Percentiles rank a stretch among this genome's conserved stretches.
Evolutionary conservation across 2,797 vertebrate species (phyloP).

Genomic region (Lateolabrax maculatus): DNA sequence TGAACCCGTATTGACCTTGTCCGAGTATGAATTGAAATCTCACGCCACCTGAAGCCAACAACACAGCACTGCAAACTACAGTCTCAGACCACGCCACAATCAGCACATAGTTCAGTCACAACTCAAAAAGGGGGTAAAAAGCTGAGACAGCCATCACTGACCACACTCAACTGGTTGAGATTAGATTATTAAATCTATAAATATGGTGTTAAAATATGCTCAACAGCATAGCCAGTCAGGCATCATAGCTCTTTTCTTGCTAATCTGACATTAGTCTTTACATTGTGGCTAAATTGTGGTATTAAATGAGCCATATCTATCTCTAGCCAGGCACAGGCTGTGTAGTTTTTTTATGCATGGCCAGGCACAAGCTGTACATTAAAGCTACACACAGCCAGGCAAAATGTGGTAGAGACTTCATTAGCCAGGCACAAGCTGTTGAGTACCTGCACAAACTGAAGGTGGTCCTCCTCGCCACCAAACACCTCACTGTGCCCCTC

Average conservation of each 20-base stretch:
- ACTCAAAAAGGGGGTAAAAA: conserved; percentile 21
- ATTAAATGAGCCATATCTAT: conserved; percentile 44
- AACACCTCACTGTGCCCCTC: conserved; percentile 98
- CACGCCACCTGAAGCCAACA: conserved; percentile 40
- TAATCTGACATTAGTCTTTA: conserved; percentile 27
- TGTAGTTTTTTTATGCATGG: conserved; percentile 38
- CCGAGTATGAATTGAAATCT: neutral
- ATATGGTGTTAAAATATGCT: conserved; percentile 20
- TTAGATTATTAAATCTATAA: conserved; percentile 26
- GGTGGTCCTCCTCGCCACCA: conserved; percentile 99
- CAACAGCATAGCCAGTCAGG: conserved; percentile 47
- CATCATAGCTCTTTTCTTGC: conserved; percentile 4
- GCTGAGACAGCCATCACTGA: neutral
- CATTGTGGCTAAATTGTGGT: neutral
- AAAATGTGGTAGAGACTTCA: conserved; percentile 31
- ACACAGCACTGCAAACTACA: conserved; percentile 44
- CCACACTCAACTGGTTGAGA: neutral
- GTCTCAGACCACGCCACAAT: conserved; percentile 22
- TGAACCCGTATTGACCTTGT: neutral
- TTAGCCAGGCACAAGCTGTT: conserved; percentile 69
- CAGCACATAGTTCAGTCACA: conserved; percentile 22
- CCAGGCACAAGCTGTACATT: conserved; percentile 41
- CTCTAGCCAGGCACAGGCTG: conserved; percentile 44
- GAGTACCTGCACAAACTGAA: conserved; percentile 99
- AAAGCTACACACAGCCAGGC: conserved; percentile 53